Evolutionary conservation across 2,113 vertebrate genomes (phyloP).

Genomic region (Syrmaticus mikado): DNA sequence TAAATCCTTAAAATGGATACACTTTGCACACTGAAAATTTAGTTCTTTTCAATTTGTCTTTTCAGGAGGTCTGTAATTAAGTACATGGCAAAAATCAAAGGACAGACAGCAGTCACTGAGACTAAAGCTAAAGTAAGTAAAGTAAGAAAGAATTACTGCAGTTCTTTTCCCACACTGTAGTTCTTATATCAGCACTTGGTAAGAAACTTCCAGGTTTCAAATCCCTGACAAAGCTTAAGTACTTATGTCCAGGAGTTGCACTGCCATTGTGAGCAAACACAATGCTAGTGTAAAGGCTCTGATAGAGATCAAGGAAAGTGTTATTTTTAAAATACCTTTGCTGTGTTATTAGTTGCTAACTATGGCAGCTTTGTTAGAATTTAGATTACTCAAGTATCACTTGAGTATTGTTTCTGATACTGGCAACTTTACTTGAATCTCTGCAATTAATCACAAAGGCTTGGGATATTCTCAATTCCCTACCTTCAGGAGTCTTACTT

Average conservation of each 20-base stretch:
- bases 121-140: background rate
- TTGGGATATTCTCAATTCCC: background rate
- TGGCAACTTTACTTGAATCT: background rate
- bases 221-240: background rate
- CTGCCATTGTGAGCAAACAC: conserved; percentile 24
- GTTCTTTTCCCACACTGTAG: conserved; percentile 24
- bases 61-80: background rate
- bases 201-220: conserved; percentile 35
- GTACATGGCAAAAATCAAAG: background rate
- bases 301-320: conserved; percentile 24
- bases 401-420: background rate
- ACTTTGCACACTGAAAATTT: background rate
- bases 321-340: conserved; percentile 15
- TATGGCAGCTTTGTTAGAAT: background rate
- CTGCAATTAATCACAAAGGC: background rate
- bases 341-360: conserved; percentile 19
- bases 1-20: background rate
- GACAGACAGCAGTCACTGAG: background rate
- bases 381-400: background rate
- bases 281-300: background rate
- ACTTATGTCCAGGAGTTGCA: background rate
- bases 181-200: conserved; percentile 16
- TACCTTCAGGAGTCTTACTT: background rate
- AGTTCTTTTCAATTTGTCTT: background rate
- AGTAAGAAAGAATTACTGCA: background rate